Evolutionary conservation across 1,140 invertebrate genomes (phyloP), one percentile per base, ranked within the genome.

Genomic region (Drosophila sulfurigaster): DNA sequence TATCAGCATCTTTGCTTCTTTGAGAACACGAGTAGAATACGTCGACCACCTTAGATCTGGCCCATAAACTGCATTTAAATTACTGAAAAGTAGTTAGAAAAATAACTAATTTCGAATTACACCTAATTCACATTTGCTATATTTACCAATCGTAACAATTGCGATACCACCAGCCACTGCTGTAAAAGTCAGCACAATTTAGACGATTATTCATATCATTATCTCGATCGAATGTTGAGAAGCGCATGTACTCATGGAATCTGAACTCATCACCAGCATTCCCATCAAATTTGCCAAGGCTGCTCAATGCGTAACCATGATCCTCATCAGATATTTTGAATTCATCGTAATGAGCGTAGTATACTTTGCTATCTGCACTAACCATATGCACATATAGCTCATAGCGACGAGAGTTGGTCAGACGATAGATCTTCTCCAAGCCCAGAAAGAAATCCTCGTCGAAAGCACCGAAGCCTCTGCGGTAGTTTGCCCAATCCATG

Each of bases 341-440:
- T 11, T 59, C n/a, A 20, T 59, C 25, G n/a, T 59, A 59, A 11
- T n/a, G 11, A 38, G 41, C 57, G 2, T 11, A 5, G 35, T 16
- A 58, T 2, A 45, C 13, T 7, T 0, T 7, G 0, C 57, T 35
- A 38, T 38, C 10, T 38, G 20, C 20, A 3, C 10, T 8, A 5
- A 41, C 16, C 15, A 20, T 35, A 8, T n/a, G 35, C 8, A 57
- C 30, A 30, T 25, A 57, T 10, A 57, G 54, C 8, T 20, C 38
- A n/a, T 59, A 25, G 11, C 6, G 41, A 3, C 32, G 20, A 1
- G 41, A 16, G 10, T 0, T 46, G 1, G 57, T 59, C 41, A 59
- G 20, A 10, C 6, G 20, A n/a, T 59, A 38, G 3, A 46, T 59
- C 25, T 59, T 59, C n/a, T 43, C 57, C 38, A 59, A 15, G 11